Conservation (phyloP, 1,140 invertebrate species). For the Hyles vespertilio region DNA sequence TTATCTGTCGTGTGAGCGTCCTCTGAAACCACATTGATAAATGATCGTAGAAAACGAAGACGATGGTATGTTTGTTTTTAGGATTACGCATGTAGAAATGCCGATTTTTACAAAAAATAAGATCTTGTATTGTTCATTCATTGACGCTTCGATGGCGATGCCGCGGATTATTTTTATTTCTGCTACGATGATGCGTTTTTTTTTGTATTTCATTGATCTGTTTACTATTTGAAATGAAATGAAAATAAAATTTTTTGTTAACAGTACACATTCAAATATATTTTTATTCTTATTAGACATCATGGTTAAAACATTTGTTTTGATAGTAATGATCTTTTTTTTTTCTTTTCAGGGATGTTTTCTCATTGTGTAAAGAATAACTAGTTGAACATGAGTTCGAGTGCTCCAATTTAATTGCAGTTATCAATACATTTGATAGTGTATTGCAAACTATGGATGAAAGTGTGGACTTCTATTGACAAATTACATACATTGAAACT, state of each 20-base stretch:
- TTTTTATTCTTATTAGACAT: slow-evolving; percentile 1
- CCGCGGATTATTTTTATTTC: slow-evolving; percentile 64
- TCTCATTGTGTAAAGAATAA: slow-evolving; percentile 37
- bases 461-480: slow-evolving; percentile 70
- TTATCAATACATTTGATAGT: slow-evolving; percentile 44
- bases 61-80: slow-evolving; percentile 64
- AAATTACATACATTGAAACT: slow-evolving; percentile 61
- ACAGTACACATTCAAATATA: neutral
- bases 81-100: slow-evolving; percentile 30
- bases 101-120: slow-evolving; percentile 28
- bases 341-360: slow-evolving; percentile 62
- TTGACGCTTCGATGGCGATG: slow-evolving; percentile 63
- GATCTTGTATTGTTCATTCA: slow-evolving; percentile 55
- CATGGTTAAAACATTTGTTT: slow-evolving; percentile 14
- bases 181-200: slow-evolving; percentile 12
- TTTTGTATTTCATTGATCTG: slow-evolving; percentile 8
- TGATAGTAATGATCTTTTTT: slow-evolving; percentile 27
- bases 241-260: neutral
- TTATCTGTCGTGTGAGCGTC: slow-evolving; percentile 75
- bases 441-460: slow-evolving; percentile 70
- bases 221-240: slow-evolving; percentile 6
- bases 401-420: slow-evolving; percentile 55
- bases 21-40: slow-evolving; percentile 69
- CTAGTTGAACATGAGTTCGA: slow-evolving; percentile 48
- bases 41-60: slow-evolving; percentile 61